Conservation (phyloP, 2,113 vertebrate genomes). For the Otolemur garnettii region DNA sequence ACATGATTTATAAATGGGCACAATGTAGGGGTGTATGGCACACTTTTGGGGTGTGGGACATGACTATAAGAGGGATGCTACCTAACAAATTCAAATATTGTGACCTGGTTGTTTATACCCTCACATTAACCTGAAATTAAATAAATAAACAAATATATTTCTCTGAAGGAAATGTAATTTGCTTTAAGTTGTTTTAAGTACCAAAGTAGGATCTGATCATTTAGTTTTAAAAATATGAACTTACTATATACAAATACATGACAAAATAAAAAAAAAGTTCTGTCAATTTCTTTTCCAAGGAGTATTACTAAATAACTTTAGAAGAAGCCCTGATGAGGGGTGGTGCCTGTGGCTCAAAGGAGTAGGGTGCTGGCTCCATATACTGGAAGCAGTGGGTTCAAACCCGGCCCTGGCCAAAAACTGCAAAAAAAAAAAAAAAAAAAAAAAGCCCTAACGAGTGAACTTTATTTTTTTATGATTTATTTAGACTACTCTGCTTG, state of each 20-base stretch:
- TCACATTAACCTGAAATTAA: too few species aligned
- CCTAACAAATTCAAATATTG: too few species aligned
- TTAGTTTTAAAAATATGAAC: conserved; percentile 11
- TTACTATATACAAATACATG: conserved; percentile 1
- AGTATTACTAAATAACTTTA: neutral
- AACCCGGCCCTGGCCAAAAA: too few species aligned
- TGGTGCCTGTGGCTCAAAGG: too few species aligned
- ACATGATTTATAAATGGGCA: neutral
- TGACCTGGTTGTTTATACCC: too few species aligned
- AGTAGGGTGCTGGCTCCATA: too few species aligned
- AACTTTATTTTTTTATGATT: neutral
- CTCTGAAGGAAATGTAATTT: neutral
- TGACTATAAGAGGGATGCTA: too few species aligned
- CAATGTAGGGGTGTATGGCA: too few species aligned
- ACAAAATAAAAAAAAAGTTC: conserved; percentile 23
- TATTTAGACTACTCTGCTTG: neutral
- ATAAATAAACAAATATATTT: neutral
- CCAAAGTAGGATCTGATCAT: neutral
- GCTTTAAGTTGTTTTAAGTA: conserved; percentile 17
- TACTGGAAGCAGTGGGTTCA: too few species aligned
- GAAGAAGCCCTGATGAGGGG: neutral
- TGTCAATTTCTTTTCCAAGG: conserved; percentile 37
- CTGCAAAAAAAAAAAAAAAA: too few species aligned
- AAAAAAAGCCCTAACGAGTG: neutral
- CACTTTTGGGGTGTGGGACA: too few species aligned